Conservation (phyloP, 2,113 vertebrate genomes). For the Balaenoptera acutorostrata region DNA sequence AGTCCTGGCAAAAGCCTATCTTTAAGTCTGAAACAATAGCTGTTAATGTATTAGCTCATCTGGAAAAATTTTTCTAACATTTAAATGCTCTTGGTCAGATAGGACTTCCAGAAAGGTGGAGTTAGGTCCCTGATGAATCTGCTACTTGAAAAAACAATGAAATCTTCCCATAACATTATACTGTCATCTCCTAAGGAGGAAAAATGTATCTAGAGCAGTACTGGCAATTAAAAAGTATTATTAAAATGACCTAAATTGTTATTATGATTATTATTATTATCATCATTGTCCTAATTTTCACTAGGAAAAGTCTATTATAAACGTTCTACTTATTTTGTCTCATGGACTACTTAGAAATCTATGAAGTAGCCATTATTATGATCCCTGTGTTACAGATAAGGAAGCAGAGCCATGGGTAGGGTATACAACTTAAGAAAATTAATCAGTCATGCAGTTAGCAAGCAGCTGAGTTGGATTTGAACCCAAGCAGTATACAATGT, state of each 20-base stretch:
- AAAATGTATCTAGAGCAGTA: neutral
- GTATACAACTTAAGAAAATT: neutral
- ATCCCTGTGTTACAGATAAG: neutral
- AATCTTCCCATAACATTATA: neutral
- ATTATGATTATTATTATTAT: neutral
- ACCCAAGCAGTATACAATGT: neutral
- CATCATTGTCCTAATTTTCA: neutral
- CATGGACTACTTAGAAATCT: neutral
- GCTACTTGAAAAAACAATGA: neutral
- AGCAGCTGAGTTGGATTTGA: neutral
- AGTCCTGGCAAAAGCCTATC: neutral
- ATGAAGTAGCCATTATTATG: neutral
- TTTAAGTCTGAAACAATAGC: neutral
- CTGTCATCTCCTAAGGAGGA: neutral
- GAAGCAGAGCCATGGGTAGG: neutral
- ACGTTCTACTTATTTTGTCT: neutral
- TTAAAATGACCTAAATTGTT: neutral
- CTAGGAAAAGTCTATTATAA: neutral
- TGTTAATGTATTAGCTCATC: neutral
- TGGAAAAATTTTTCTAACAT: neutral
- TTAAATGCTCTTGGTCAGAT: neutral
- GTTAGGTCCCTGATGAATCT: neutral
- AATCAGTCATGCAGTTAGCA: neutral
- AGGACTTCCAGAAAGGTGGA: neutral
- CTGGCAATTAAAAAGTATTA: neutral